phyloP scores from a whole-genome alignment of 23 tunicate genomes.

The Clavelina lepadiformis region DNA sequence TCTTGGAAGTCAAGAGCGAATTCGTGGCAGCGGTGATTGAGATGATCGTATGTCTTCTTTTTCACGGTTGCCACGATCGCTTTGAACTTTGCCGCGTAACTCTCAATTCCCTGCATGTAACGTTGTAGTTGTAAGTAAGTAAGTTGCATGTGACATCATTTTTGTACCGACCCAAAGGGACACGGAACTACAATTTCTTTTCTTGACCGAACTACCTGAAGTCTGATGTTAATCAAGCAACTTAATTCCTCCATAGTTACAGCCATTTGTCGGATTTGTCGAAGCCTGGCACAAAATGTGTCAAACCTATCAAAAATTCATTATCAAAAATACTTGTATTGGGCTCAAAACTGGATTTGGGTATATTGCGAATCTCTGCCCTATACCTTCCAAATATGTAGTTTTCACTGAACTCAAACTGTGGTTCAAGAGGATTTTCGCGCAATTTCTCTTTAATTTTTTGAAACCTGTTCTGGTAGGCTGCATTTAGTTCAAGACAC shows the following conservation, averaged over 20 bases:
- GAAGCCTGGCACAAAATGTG: constrained; percentile 70
- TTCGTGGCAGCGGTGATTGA: constrained; percentile 83
- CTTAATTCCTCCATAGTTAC: constrained; percentile 57
- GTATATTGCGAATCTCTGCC: too few species aligned
- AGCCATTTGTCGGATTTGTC: constrained; percentile 72
- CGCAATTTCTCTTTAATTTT: constrained; percentile 49
- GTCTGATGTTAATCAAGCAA: constrained; percentile 37
- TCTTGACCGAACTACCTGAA: too few species aligned
- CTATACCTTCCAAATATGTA: constrained; percentile 98
- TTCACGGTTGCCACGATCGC: constrained; percentile 83
- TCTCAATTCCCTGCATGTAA: constrained; percentile 85
- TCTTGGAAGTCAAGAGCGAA: constrained; percentile 75
- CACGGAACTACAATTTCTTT: background rate
- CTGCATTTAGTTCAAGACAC: constrained; percentile 73
- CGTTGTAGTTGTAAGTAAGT: too few species aligned
- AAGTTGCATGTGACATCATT: too few species aligned
- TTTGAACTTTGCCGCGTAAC: constrained; percentile 71
- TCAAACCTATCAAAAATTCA: constrained; percentile 47
- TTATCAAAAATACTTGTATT: too few species aligned
- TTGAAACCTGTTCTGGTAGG: constrained; percentile 77
- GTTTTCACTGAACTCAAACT: constrained; percentile 97
- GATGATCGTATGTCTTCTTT: constrained; percentile 83
- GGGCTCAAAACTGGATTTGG: too few species aligned
- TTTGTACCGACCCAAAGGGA: background rate
- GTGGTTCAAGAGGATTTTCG: constrained; percentile 69